phyloP scores from a whole-genome alignment of 2,113 vertebrate species.

The Eptatretus burgeri region DNA sequence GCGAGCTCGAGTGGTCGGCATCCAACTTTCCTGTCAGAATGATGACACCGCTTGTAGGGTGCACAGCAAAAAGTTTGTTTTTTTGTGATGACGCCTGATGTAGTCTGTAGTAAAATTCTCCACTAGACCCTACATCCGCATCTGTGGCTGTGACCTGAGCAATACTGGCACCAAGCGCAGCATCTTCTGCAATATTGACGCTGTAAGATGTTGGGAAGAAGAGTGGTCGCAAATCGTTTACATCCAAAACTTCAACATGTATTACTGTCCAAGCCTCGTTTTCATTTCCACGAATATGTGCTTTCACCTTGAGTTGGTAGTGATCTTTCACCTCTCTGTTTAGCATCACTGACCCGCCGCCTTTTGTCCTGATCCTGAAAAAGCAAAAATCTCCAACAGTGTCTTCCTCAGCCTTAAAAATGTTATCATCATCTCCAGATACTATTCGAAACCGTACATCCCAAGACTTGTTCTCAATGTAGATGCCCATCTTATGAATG shows the following conservation, averaged over 20 bases:
- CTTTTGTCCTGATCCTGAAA: slow-evolving; percentile 91
- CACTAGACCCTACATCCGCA: slow-evolving; percentile 85
- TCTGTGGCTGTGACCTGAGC: slow-evolving; percentile 72
- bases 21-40: slow-evolving; percentile 60
- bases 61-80: slow-evolving; percentile 78
- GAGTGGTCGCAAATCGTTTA: slow-evolving; percentile 69
- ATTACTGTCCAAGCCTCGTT: slow-evolving; percentile 38
- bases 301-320: slow-evolving; percentile 54
- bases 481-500: slow-evolving; percentile 71
- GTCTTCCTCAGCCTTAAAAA: slow-evolving; percentile 91
- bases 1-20: slow-evolving; percentile 21
- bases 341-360: slow-evolving; percentile 78
- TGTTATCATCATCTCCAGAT: slow-evolving; percentile 72
- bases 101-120: slow-evolving; percentile 55
- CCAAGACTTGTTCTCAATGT: slow-evolving; percentile 35
- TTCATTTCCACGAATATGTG: slow-evolving; percentile 40
- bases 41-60: slow-evolving; percentile 61
- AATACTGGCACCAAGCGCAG: slow-evolving; percentile 48
- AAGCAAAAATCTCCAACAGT: slow-evolving; percentile 76
- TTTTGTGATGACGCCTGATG: slow-evolving; percentile 45
- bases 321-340: slow-evolving; percentile 85
- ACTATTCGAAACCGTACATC: slow-evolving; percentile 86
- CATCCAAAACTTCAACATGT: slow-evolving; percentile 64
- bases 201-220: slow-evolving; percentile 93
- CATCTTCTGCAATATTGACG: slow-evolving; percentile 60